These are phyloP conservation scores for Ctenosaura bakeri DNA, from an alignment of 2,797 vertebrate genomes.

Conservation along the genomic window DNA sequence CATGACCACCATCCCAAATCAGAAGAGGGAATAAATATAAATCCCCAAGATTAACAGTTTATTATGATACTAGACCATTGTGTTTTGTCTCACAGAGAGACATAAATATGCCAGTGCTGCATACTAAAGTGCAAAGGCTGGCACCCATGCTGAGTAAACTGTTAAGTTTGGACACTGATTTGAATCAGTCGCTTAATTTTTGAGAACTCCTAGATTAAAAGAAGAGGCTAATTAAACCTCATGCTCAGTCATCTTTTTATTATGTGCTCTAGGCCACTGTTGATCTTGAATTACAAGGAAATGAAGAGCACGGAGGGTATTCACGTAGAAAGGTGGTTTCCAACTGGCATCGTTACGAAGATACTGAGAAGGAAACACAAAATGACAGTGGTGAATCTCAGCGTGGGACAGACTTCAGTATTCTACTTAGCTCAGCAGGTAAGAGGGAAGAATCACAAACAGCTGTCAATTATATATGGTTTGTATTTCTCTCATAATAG, in stretches of 20 bases:
- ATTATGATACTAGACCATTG: neutral
- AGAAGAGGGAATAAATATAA: constrained; percentile 1
- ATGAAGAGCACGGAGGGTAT: constrained; percentile 78
- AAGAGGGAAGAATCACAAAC: constrained; percentile 56
- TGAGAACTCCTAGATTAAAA: constrained; percentile 45
- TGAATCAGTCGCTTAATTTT: neutral
- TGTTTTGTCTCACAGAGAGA: neutral
- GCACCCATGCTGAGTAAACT: neutral
- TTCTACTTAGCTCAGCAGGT: constrained; percentile 91
- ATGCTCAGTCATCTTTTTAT: constrained; percentile 51
- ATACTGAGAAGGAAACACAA: constrained; percentile 75
- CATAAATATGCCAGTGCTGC: neutral
- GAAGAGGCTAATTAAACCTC: neutral
- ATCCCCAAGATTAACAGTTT: neutral
- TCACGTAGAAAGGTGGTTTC: constrained; percentile 91
- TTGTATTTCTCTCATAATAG: constrained; percentile 3
- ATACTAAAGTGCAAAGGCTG: neutral
- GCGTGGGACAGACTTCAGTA: constrained; percentile 90
- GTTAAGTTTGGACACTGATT: constrained; percentile 1
- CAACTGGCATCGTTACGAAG: constrained; percentile 92
- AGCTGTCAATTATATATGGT: constrained; percentile 13
- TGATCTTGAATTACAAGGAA: constrained; percentile 72
- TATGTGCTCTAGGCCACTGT: constrained; percentile 72
- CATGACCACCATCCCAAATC: neutral
- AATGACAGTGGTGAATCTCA: constrained; percentile 81